Percentiles rank a stretch among this genome's conserved stretches.
Evolutionary conservation across 2,113 vertebrate genomes (phyloP).

Genomic region (Triplophysa siluroides): DNA sequence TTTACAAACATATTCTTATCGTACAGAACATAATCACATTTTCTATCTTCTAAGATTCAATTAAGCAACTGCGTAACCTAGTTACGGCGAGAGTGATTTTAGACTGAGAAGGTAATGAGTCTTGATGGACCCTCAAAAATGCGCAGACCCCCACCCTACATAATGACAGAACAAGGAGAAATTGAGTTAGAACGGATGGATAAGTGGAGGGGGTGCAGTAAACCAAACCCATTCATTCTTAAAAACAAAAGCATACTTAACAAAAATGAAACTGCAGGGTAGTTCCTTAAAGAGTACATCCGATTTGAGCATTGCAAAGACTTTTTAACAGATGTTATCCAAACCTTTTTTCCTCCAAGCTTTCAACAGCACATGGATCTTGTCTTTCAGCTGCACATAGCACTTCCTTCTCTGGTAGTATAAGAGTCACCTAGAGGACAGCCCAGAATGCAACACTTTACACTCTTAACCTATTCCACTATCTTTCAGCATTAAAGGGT

Average conservation of each 20-base stretch:
- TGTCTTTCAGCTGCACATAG: slow-evolving; percentile 7
- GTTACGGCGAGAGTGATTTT: slow-evolving; percentile 49
- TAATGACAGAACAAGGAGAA: background rate
- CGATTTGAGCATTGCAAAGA: background rate
- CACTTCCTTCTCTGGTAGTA: slow-evolving; percentile 49
- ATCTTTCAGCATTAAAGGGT: background rate
- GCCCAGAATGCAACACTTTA: slow-evolving; percentile 34
- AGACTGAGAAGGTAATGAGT: slow-evolving; percentile 26
- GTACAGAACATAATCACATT: slow-evolving; percentile 27
- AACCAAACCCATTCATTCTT: background rate
- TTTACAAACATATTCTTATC: slow-evolving; percentile 43
- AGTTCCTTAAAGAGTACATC: background rate
- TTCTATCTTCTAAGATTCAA: slow-evolving; percentile 42
- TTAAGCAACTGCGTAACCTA: slow-evolving; percentile 42
- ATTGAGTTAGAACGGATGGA: slow-evolving; percentile 10
- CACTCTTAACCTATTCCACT: background rate
- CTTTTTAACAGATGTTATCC: background rate
- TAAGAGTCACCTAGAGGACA: slow-evolving; percentile 64
- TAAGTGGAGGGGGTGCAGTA: background rate
- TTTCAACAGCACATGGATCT: slow-evolving; percentile 19
- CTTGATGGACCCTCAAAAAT: slow-evolving; percentile 16
- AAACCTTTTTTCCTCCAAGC: slow-evolving; percentile 29
- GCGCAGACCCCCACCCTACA: background rate
- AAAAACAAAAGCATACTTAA: background rate
- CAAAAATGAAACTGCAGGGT: background rate